These are phyloP conservation scores for Bombus sibiricus DNA, from an alignment of 1,140 invertebrate genomes.

Conservation along the genomic window DNA sequence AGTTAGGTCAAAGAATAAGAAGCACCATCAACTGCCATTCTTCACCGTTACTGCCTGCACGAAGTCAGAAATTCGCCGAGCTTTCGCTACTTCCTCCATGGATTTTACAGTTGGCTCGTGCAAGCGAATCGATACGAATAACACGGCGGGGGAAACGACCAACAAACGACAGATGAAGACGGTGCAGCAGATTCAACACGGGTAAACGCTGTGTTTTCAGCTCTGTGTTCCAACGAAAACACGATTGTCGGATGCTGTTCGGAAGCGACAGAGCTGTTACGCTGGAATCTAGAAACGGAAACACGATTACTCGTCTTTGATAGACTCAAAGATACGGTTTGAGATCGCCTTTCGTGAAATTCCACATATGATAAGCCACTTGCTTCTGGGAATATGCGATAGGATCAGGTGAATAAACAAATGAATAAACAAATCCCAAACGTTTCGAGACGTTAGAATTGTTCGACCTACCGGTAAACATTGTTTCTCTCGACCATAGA, in stretches of 20 bases:
- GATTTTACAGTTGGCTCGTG: neutral
- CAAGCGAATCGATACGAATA: conserved; percentile 9
- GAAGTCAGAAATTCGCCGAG: neutral
- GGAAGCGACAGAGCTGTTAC: neutral
- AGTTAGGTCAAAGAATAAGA: neutral
- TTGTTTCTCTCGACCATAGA: neutral
- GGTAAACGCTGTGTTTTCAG: neutral
- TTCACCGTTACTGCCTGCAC: no score
- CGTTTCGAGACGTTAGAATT: conserved; percentile 11
- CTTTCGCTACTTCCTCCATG: neutral
- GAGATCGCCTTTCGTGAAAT: neutral
- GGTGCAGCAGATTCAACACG: neutral
- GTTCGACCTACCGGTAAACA: neutral
- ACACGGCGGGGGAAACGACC: neutral
- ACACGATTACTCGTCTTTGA: neutral
- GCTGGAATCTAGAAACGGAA: neutral
- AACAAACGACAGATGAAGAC: neutral
- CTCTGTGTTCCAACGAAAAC: neutral
- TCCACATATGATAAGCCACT: neutral
- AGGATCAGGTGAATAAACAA: neutral
- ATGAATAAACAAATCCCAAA: neutral
- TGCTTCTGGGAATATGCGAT: neutral
- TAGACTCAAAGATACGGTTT: neutral
- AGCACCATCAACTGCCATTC: conserved; percentile 27
- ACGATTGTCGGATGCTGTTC: neutral